phyloP scores from a whole-genome alignment of 2,888 invertebrate genomes.

The Dascillus cervinus region DNA sequence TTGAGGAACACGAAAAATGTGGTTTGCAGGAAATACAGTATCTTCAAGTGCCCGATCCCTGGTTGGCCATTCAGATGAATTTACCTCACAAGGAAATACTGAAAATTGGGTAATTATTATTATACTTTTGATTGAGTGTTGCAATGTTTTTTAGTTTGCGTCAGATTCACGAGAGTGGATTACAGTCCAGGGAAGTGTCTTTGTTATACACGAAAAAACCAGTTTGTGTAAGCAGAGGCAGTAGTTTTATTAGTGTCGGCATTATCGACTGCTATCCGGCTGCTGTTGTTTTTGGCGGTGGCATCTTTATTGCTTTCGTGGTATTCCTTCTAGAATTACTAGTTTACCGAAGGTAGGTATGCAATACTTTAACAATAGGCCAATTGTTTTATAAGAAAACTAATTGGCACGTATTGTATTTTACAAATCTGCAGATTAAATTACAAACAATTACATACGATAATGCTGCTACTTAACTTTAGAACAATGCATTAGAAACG shows the following conservation, averaged over 20 bases:
- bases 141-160: conserved; percentile 40
- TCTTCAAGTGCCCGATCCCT: conserved; percentile 56
- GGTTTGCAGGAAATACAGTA: conserved; percentile 57
- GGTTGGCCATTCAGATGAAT: conserved; percentile 55
- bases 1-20: conserved; percentile 65
- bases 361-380: no score
- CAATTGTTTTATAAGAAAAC: no score
- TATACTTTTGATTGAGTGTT: conserved; percentile 2
- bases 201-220: conserved; percentile 54
- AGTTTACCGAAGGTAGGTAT: no score
- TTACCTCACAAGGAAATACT: conserved; percentile 55
- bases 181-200: conserved; percentile 48
- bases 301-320: conserved; percentile 24
- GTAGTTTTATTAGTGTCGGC: conserved; percentile 54
- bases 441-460: no score
- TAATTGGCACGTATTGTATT: no score
- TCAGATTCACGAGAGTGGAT: conserved; percentile 52
- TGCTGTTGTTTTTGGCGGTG: conserved; percentile 29
- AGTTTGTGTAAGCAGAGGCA: conserved; percentile 47
- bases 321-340: conserved; percentile 32
- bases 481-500: no score
- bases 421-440: no score
- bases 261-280: conserved; percentile 52
- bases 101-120: conserved; percentile 49
- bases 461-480: no score